Percentiles rank a stretch among this genome's conserved stretches.
These are phyloP conservation scores for Bos taurus DNA, from an alignment of 2,113 vertebrate species.

Conservation along the genomic window ARS-UCD2.0 NC_037332.1:67133501-67134000, in stretches of 20 bases:
- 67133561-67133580: constrained; percentile 84
- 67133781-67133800: constrained; percentile 82
- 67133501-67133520: constrained; percentile 93
- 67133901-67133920: background rate
- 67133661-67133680: constrained; percentile 84
- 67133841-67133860: constrained; percentile 38
- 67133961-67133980: constrained; percentile 51
- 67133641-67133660: constrained; percentile 88
- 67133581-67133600: constrained; percentile 91
- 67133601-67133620: constrained; percentile 94
- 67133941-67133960: background rate
- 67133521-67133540: constrained; percentile 88
- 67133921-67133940: background rate
- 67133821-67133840: constrained; percentile 65
- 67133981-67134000: background rate
- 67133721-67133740: constrained; percentile 85
- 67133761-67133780: constrained; percentile 81
- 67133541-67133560: constrained; percentile 86
- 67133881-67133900: background rate
- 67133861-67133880: background rate
- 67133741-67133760: constrained; percentile 76
- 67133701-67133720: constrained; percentile 79
- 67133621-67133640: constrained; percentile 88
- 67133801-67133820: constrained; percentile 75
- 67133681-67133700: constrained; percentile 80